Evolutionary conservation across 2,113 vertebrate species (phyloP).

Genomic region (Sander lucioperca): DNA sequence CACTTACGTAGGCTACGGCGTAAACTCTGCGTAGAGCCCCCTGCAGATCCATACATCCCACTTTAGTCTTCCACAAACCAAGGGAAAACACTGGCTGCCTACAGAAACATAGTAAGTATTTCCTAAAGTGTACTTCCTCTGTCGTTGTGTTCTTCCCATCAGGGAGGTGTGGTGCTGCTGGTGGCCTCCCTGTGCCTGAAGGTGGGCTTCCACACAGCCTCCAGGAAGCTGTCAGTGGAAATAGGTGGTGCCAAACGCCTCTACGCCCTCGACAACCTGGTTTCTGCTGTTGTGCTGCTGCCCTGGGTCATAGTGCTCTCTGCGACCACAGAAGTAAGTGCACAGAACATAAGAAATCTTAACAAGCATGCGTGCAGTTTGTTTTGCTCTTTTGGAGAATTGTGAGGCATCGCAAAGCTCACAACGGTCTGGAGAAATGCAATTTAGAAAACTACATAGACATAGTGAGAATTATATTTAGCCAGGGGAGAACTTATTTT

Average conservation of each 20-base stretch:
- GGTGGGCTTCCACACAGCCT: slow-evolving; percentile 94
- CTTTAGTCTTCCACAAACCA: too few relatives aligned
- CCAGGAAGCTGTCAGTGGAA: slow-evolving; percentile 94
- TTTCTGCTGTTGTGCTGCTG: slow-evolving; percentile 90
- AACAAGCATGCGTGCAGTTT: background rate
- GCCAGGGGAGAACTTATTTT: background rate
- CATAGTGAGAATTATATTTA: background rate
- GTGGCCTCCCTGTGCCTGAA: slow-evolving; percentile 93
- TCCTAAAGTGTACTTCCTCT: too few relatives aligned
- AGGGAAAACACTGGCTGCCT: too few relatives aligned
- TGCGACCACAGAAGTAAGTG: slow-evolving; percentile 92
- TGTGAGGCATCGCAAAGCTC: background rate
- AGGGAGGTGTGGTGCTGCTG: slow-evolving; percentile 96
- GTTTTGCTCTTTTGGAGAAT: background rate
- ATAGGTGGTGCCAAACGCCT: slow-evolving; percentile 95
- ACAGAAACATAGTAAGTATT: background rate
- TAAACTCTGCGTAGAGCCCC: too few relatives aligned
- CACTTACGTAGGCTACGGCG: too few relatives aligned
- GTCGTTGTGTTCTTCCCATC: slow-evolving; percentile 42
- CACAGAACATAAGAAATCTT: background rate
- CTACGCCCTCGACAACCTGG: slow-evolving; percentile 93
- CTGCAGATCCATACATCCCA: too few relatives aligned
- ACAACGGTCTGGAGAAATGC: background rate
- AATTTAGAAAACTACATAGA: background rate
- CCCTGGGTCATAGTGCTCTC: slow-evolving; percentile 96